Conservation (phyloP, 2,113 vertebrate genomes). For the Gymnarchus niloticus region DNA sequence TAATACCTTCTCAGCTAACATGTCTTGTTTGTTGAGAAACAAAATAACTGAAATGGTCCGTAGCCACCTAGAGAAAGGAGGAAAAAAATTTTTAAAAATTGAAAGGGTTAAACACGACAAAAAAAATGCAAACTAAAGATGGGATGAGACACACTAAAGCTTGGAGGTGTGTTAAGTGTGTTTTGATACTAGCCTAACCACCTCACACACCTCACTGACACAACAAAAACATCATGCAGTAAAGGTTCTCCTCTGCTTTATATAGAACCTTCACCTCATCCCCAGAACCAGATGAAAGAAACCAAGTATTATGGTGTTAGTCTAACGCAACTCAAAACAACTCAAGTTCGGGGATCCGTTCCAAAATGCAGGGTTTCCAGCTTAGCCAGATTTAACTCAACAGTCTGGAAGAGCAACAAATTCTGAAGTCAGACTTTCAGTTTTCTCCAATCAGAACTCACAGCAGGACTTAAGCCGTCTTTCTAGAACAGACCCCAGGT, state of each 20-base stretch:
- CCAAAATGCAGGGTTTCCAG: too few relatives aligned
- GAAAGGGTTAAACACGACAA: too few relatives aligned
- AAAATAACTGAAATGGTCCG: slow-evolving; percentile 97
- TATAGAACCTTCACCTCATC: not conserved
- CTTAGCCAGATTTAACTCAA: too few relatives aligned
- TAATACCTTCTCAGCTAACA: slow-evolving; percentile 98
- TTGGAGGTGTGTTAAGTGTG: too few relatives aligned
- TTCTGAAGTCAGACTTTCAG: too few relatives aligned
- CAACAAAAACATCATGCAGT: not conserved
- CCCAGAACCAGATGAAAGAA: not conserved
- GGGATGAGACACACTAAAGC: not conserved
- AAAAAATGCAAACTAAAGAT: not conserved
- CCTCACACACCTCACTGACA: not conserved
- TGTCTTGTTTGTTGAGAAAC: slow-evolving; percentile 98
- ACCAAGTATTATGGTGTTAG: not conserved
- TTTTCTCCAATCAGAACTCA: too few relatives aligned
- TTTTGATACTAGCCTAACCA: too few relatives aligned
- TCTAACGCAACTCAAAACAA: not conserved
- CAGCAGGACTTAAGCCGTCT: too few relatives aligned
- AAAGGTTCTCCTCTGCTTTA: not conserved
- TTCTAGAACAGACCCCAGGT: too few relatives aligned
- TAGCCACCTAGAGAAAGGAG: slow-evolving; percentile 77
- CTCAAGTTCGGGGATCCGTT: too few relatives aligned
- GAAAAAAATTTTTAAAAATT: too few relatives aligned
- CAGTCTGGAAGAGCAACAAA: too few relatives aligned